Conservation (phyloP, 2,888 invertebrate species). For the Nudaria mundana region DNA sequence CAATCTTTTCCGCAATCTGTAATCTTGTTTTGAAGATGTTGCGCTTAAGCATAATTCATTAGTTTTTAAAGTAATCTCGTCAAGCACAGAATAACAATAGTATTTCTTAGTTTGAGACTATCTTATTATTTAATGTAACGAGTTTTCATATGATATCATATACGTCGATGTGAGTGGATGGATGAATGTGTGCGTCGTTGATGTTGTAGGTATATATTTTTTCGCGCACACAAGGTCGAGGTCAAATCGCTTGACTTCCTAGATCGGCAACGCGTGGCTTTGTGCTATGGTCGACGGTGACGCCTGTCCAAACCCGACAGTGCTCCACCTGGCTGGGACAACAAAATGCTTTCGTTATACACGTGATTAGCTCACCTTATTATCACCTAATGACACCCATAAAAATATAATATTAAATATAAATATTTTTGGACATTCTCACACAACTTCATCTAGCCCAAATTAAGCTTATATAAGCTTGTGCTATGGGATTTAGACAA, state of each 20-base stretch:
- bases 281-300: constrained; percentile 31
- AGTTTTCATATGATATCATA: constrained; percentile 9
- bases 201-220: constrained; percentile 66
- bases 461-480: too few relatives aligned
- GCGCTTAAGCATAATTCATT: constrained; percentile 21
- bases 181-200: constrained; percentile 44
- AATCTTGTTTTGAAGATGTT: constrained; percentile 47
- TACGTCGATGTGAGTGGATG: constrained; percentile 16
- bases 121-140: background rate
- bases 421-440: too few relatives aligned
- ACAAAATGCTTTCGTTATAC: background rate
- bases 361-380: too few relatives aligned
- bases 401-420: too few relatives aligned
- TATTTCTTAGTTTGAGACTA: constrained; percentile 10
- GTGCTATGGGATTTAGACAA: too few relatives aligned
- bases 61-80: constrained; percentile 11
- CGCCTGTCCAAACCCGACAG: constrained; percentile 30
- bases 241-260: constrained; percentile 75
- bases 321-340: constrained; percentile 10
- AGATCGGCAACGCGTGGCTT: constrained; percentile 56
- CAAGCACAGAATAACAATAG: constrained; percentile 10
- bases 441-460: too few relatives aligned
- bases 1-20: constrained; percentile 54
- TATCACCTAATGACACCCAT: too few relatives aligned
- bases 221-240: constrained; percentile 76